Conservation (phyloP, 2,797 vertebrate genomes). For the Cercopithecus petaurista region DNA sequence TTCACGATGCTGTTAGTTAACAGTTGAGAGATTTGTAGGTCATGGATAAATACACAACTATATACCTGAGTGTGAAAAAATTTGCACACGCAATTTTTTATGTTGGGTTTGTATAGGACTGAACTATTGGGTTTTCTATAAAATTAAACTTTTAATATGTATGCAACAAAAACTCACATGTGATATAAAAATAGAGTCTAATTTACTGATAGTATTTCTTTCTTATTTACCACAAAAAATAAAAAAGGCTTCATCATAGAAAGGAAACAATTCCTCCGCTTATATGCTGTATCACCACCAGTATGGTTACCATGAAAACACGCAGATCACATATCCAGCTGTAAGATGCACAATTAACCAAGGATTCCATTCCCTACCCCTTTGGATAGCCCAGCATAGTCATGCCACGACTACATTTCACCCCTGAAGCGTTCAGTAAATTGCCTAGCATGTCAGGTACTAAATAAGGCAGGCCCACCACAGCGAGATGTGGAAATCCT, state of each 20-base stretch:
- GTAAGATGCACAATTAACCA: neutral
- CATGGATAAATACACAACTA: neutral
- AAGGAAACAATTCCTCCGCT: neutral
- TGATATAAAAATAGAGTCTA: neutral
- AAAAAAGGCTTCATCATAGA: neutral
- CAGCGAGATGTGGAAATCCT: accelerated
- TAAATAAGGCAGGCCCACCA: neutral
- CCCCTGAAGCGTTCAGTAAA: neutral
- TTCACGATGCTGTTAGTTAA: neutral
- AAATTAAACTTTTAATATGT: neutral
- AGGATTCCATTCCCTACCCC: accelerated
- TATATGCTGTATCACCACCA: neutral
- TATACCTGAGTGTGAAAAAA: neutral
- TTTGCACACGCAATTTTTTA: neutral
- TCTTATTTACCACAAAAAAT: neutral
- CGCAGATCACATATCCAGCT: no score
- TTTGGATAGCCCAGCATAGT: no score
- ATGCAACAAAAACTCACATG: neutral
- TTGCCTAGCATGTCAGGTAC: neutral
- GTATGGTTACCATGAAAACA: neutral
- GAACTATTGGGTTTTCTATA: neutral
- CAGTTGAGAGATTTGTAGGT: neutral
- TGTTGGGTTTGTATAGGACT: neutral
- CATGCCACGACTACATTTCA: neutral
- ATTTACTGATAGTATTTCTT: neutral